These are phyloP conservation scores for Pseudomugil gertrudae DNA, from an alignment of 2,797 vertebrate genomes.

Conservation along the genomic window DNA sequence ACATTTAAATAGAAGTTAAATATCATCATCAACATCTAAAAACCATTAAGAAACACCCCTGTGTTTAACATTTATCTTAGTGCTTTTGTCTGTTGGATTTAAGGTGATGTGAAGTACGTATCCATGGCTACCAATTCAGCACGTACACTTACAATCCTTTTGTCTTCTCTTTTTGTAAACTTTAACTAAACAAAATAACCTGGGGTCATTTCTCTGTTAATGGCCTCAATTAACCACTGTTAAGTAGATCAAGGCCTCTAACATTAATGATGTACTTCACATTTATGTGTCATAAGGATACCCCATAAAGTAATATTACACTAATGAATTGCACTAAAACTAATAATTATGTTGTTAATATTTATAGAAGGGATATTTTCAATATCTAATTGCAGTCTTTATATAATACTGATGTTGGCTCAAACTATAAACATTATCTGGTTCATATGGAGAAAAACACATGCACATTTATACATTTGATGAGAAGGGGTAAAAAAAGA, in stretches of 20 bases:
- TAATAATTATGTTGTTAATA: constrained; percentile 1
- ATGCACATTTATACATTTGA: neutral
- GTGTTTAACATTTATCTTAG: constrained; percentile 23
- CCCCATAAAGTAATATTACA: constrained; percentile 40
- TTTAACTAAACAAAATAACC: constrained; percentile 26
- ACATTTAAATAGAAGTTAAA: constrained; percentile 29
- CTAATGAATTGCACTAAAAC: constrained; percentile 14
- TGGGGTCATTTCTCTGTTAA: constrained; percentile 62
- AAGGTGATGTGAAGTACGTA: constrained; percentile 19
- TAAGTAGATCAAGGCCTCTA: constrained; percentile 23
- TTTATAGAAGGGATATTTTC: constrained; percentile 17
- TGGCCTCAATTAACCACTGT: constrained; percentile 9
- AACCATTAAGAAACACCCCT: neutral
- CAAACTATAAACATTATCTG: neutral
- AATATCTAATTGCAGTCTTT: neutral
- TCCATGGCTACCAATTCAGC: constrained; percentile 5
- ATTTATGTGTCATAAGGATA: constrained; percentile 38
- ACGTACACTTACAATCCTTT: neutral
- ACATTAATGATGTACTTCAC: constrained; percentile 11
- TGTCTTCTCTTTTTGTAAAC: neutral
- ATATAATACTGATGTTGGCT: neutral
- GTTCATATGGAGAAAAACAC: neutral
- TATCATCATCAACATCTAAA: constrained; percentile 16
- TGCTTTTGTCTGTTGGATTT: constrained; percentile 11
- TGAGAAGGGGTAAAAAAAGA: neutral